Evolutionary conservation across 2,113 vertebrate species (phyloP), one percentile per base, ranked within the genome.

Genomic region (Stercorarius parasiticus): DNA sequence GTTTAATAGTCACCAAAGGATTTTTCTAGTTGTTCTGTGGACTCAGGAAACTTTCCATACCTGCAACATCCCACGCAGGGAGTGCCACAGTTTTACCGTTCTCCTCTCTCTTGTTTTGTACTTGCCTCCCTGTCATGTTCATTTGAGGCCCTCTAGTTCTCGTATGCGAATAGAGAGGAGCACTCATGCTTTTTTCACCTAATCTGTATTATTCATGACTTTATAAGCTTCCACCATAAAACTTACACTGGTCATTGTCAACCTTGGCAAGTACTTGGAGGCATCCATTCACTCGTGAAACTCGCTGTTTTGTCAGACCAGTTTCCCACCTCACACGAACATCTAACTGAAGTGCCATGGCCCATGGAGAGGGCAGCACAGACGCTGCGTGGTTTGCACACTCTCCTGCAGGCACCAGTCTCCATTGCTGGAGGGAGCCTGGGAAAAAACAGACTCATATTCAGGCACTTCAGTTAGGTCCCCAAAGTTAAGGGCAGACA

Each of bases 321-420:
- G 52, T 17, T 89, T 91, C 40, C 40, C 40, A 65, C 23, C 32
- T 38, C 58, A 15, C 50, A 38, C 11, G 55, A 74, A 43, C 18
- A 34, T 10, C 14, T 53, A 67, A 1, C 25, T 16, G n/a, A 64
- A 67, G 42, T 0, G 6, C 43, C 1, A 1, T 9, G 47, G 77
- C 56, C 59, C 38, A 43, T 0, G 0, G n/a, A 67, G 59, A 94
- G 72, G 50, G 42, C 86, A 88, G 72, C 42, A 53, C 42, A 70
- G 59, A 32, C 7, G 29, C 64, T 14, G 16, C 0, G 3, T 52
- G 53, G 36, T 53, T 58, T 25, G 15, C 13, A 27, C 0, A 1
- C 22, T n/a, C 27, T 62, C 72, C 88, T 64, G 50, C 21, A 38
- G 69, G 38, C 59, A 74, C 29, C 40, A 53, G 40, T 19, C 71